Conservation (phyloP, 2,113 vertebrate species). For the Chrysemys picta region DNA sequence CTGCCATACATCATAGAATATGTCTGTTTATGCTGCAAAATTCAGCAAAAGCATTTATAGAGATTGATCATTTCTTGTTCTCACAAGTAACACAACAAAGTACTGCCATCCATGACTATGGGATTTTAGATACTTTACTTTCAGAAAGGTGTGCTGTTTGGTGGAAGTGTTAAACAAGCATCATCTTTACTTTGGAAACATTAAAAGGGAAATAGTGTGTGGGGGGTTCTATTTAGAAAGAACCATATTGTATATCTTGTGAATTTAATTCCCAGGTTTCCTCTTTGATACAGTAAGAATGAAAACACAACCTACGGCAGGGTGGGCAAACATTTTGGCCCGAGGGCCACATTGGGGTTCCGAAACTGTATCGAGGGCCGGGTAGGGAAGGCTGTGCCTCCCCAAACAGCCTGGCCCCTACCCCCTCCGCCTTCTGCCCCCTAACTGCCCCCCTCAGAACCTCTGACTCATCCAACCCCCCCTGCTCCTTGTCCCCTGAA, state of each 20-base stretch:
- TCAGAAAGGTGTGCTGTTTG: background rate
- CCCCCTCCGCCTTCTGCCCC: no score
- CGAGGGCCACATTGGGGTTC: no score
- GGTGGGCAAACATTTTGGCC: no score
- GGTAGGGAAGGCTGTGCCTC: no score
- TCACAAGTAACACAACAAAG: background rate
- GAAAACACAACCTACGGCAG: background rate
- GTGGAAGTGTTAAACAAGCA: background rate
- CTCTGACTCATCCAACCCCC: no score
- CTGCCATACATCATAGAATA: background rate
- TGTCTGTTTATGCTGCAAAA: background rate
- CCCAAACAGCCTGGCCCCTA: no score
- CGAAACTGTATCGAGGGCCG: no score
- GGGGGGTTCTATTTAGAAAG: background rate
- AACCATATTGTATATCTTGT: background rate
- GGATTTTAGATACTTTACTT: background rate
- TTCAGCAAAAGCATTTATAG: background rate
- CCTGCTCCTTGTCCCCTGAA: no score
- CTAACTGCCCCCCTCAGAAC: no score
- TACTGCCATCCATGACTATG: background rate
- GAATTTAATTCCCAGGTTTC: background rate
- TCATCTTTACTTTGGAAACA: background rate
- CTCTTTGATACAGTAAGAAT: background rate
- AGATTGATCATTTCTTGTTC: background rate
- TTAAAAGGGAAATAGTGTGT: background rate